phyloP scores from a whole-genome alignment of 2,797 vertebrate genomes.

The Rhinogobio ventralis region DNA sequence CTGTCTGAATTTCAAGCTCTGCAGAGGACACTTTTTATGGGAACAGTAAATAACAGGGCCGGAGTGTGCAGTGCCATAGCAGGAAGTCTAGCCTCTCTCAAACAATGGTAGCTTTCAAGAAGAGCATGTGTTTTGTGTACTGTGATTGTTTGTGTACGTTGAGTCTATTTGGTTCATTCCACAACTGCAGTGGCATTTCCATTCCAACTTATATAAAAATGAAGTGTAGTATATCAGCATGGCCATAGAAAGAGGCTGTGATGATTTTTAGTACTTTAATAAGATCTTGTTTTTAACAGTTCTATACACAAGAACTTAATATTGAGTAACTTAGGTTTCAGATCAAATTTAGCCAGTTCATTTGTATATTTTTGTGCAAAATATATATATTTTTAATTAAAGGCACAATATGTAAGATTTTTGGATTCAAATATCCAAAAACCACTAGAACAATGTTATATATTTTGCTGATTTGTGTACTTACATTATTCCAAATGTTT shows the following conservation, averaged over 20 bases:
- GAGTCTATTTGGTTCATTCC: background rate
- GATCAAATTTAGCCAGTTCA: background rate
- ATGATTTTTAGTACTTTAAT: background rate
- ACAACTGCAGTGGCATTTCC: background rate
- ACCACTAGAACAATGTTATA: too few relatives aligned
- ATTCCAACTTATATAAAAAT: background rate
- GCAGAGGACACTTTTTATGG: conserved; percentile 65
- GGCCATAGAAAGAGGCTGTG: background rate
- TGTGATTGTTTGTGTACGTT: background rate
- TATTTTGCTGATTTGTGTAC: too few relatives aligned
- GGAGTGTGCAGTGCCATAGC: conserved; percentile 32
- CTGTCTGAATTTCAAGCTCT: conserved; percentile 41
- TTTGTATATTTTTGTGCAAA: background rate
- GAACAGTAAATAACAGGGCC: conserved; percentile 62
- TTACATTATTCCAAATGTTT: too few relatives aligned
- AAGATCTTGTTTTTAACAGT: background rate
- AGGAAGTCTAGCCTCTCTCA: conserved; percentile 60
- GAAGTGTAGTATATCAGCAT: background rate
- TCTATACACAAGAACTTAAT: background rate
- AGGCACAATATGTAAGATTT: too few relatives aligned
- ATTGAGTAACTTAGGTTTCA: background rate
- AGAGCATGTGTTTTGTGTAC: conserved; percentile 40
- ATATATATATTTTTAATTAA: too few relatives aligned
- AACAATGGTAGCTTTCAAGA: conserved; percentile 59
- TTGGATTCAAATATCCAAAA: too few relatives aligned